These are phyloP conservation scores for Clarias gariepinus DNA, from an alignment of 2,113 vertebrate genomes.

Conservation along the genomic window DNA sequence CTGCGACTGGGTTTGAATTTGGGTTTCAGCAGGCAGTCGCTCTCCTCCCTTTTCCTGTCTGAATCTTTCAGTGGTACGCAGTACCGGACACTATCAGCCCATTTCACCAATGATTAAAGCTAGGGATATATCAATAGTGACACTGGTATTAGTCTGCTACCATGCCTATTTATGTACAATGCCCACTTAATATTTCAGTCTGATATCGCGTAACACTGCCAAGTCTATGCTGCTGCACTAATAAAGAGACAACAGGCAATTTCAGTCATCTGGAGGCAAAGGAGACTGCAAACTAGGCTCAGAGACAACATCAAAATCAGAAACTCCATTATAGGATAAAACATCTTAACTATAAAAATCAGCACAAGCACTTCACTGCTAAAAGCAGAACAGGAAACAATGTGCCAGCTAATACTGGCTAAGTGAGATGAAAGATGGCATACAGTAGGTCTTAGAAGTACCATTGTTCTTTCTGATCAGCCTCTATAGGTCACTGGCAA, in stretches of 20 bases:
- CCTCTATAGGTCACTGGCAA: not conserved
- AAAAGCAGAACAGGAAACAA: not conserved
- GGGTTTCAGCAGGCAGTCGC: too few relatives aligned
- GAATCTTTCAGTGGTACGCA: too few relatives aligned
- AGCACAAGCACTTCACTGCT: not conserved
- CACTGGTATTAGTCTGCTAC: not conserved
- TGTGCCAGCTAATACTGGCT: not conserved
- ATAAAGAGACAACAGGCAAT: not conserved
- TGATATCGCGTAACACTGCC: not conserved
- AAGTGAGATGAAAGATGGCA: not conserved
- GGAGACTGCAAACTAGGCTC: not conserved
- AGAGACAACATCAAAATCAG: not conserved
- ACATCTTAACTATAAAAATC: not conserved
- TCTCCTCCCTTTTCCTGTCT: too few relatives aligned
- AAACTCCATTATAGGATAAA: too few relatives aligned
- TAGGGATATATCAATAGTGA: not conserved
- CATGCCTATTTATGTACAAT: not conserved
- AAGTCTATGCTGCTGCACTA: not conserved
- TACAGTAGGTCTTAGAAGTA: not conserved
- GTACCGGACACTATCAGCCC: too few relatives aligned
- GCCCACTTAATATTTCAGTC: not conserved
- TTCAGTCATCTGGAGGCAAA: not conserved
- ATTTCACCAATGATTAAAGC: not conserved
- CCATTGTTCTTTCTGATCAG: not conserved
- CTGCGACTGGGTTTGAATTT: too few relatives aligned